phyloP scores from a whole-genome alignment of 92 coral and sea anemone genomes.

The Palythoa heliodiscus region DNA sequence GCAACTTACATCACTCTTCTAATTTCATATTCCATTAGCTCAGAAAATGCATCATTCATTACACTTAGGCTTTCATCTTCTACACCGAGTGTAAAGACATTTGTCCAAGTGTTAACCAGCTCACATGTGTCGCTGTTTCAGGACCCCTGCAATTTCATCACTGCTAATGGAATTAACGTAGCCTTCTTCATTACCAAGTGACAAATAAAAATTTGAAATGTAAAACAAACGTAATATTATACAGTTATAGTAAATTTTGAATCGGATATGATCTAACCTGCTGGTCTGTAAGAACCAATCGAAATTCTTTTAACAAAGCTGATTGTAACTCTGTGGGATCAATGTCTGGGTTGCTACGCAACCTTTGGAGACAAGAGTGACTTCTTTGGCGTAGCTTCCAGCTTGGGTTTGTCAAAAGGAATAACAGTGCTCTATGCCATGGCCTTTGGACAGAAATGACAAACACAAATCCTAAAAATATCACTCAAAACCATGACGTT shows the following conservation, averaged over 20 bases:
- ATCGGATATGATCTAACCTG: constrained; percentile 58
- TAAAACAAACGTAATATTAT: background rate
- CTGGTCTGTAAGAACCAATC: constrained; percentile 68
- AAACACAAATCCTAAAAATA: background rate
- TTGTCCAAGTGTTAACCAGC: constrained; percentile 38
- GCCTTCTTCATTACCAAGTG: background rate
- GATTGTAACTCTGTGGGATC: constrained; percentile 72
- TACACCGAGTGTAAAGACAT: constrained; percentile 40
- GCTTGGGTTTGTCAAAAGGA: constrained; percentile 70
- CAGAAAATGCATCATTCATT: constrained; percentile 39
- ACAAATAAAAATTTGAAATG: background rate
- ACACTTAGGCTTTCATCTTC: constrained; percentile 28
- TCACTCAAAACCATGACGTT: background rate
- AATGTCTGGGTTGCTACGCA: constrained; percentile 61
- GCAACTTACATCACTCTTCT: background rate
- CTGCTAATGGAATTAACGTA: background rate
- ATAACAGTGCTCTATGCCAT: constrained; percentile 81
- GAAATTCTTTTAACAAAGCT: constrained; percentile 73
- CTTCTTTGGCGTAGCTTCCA: constrained; percentile 67
- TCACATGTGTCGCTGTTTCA: constrained; percentile 39
- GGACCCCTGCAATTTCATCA: constrained; percentile 52
- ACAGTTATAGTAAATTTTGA: background rate
- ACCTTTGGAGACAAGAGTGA: constrained; percentile 65
- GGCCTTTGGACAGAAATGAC: constrained; percentile 55
- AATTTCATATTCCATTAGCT: background rate